Base-by-base conservation (phyloP, 2,113 vertebrate genomes). In the Phaethornis superciliosus region DNA sequence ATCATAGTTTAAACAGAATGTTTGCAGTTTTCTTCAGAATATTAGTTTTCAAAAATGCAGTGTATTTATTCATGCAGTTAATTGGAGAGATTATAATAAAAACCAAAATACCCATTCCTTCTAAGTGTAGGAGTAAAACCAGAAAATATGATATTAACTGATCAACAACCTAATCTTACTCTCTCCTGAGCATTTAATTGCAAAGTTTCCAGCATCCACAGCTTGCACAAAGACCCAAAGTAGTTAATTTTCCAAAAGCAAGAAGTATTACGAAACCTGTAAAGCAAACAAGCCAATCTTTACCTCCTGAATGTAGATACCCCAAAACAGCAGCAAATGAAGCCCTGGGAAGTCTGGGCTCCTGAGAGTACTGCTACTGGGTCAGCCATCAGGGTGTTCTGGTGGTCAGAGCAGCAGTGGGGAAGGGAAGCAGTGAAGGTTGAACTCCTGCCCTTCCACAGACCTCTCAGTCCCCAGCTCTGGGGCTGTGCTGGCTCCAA, bases 41-140 rank as follows among this genome's bases (percentile, higher is more conserved):
- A 62, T 79, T 94, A 79, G 40, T 72, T 88, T 82, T 83, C 87
- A 94, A 84, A 93, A 94, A 81, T 14, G n/a, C 44, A 30, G 75
- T 28, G 8, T 85, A 81, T 55, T 94, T 89, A 93, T 88, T 77
- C 51, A 67, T 74, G 79, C 51, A 80, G 68, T 77, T 95, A 94
- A 92, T 59, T 88, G 62, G 59, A 51, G 3, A 88, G 49, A 65
- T 24, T 24, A 8, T 52, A 80, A 94, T 74, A 88, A 94, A 91
- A 91, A 87, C n/a, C 82, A 80, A 95, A 85, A 80, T 28, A 62
- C 9, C 69, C 3, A 0, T 12, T 76, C 24, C 74, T 81, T 88
- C 18, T 35, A 60, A 81, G 55, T n/a, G 70, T 40, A 86, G 52
- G 44, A 92, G 22, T 44, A 67, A 74, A 91, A 87, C 26, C 24